Evolutionary conservation across 1,140 invertebrate species (phyloP).

Genomic region (Cataglyphis hispanica): DNA sequence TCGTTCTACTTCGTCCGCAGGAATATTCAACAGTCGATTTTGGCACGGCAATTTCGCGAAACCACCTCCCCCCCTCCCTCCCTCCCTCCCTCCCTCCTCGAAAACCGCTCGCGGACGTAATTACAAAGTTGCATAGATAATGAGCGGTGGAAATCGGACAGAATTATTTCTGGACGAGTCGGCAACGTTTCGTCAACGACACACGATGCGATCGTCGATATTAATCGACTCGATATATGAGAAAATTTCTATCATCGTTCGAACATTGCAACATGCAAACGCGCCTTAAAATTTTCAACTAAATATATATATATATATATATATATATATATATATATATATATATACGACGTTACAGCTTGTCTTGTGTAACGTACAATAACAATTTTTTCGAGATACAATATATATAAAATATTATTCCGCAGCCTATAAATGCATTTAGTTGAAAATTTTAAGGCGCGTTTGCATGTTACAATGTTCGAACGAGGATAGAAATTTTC

Average conservation of each 20-base stretch:
- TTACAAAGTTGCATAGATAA: conserved; percentile 38
- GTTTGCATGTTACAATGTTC: neutral
- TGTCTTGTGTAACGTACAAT: too few species aligned
- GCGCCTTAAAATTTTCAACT: conserved; percentile 19
- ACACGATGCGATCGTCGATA: conserved; percentile 6
- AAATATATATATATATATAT: too few species aligned
- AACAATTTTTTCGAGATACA: too few species aligned
- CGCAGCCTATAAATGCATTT: too few species aligned
- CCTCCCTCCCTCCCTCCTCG: neutral
- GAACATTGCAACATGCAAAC: neutral
- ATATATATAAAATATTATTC: too few species aligned
- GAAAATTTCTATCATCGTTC: conserved; percentile 7
- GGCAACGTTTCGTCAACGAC: neutral
- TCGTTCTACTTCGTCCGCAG: conserved; percentile 36
- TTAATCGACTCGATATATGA: conserved; percentile 14
- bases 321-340: too few species aligned
- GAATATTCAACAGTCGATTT: conserved; percentile 25
- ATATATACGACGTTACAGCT: too few species aligned
- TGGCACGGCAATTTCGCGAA: conserved; percentile 65
- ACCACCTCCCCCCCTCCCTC: too few species aligned
- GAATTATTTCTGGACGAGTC: conserved; percentile 19
- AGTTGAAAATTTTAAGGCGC: conserved; percentile 19
- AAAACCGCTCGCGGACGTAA: neutral
- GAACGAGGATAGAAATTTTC: conserved; percentile 6
- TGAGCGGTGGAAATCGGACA: conserved; percentile 40